phyloP scores from a whole-genome alignment of 2,888 invertebrate genomes.

The Harpalus rufipes region DNA sequence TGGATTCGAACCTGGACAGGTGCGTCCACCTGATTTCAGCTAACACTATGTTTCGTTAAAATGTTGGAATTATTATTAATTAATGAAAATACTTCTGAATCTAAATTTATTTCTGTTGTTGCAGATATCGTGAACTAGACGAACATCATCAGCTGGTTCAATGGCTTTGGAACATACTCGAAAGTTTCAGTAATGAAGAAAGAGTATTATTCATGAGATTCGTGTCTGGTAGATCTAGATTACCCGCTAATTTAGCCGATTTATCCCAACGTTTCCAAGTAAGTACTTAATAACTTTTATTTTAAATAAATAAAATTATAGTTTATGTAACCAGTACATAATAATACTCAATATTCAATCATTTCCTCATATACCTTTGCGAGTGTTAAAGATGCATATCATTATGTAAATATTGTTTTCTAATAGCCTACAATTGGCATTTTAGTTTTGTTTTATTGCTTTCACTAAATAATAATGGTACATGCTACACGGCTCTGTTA shows the following conservation, averaged over 20 bases:
- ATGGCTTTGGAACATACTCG: slow-evolving; percentile 83
- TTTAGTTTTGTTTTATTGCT: neutral
- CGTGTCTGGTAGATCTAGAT: slow-evolving; percentile 82
- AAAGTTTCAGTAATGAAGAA: slow-evolving; percentile 82
- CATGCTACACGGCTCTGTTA: neutral
- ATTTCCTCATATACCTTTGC: neutral
- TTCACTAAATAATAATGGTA: neutral
- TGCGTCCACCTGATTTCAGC: too few relatives aligned
- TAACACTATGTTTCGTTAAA: too few relatives aligned
- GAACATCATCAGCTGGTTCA: slow-evolving; percentile 81
- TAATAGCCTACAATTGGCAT: neutral
- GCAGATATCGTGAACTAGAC: slow-evolving; percentile 82
- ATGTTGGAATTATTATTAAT: too few relatives aligned
- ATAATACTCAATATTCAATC: neutral
- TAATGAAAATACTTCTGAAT: neutral
- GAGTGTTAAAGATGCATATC: neutral
- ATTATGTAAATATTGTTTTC: slow-evolving; percentile 13
- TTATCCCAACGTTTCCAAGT: slow-evolving; percentile 83
- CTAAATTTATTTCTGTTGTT: slow-evolving; percentile 62
- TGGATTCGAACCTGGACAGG: too few relatives aligned
- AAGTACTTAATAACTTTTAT: slow-evolving; percentile 61
- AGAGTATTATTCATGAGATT: slow-evolving; percentile 83
- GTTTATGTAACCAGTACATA: neutral
- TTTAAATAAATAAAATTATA: too few relatives aligned
- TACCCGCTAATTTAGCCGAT: slow-evolving; percentile 83